Conservation (phyloP, 2,797 vertebrate genomes). For the Labroides dimidiatus region DNA sequence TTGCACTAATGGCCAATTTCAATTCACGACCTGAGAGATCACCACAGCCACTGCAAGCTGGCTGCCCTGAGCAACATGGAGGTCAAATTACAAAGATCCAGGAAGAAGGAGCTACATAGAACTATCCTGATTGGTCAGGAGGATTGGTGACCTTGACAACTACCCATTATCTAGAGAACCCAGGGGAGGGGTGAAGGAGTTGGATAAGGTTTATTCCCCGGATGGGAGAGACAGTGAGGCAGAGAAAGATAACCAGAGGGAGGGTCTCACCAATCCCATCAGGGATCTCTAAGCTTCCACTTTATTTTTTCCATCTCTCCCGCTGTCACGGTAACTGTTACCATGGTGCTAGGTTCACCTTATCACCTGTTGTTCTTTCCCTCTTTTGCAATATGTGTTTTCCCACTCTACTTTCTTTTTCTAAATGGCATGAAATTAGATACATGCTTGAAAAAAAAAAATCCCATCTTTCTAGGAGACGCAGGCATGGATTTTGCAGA, state of each 20-base stretch:
- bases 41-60: conserved; percentile 25
- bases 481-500: conserved; percentile 5
- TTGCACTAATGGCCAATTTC: conserved; percentile 45
- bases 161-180: conserved; percentile 48
- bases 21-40: conserved; percentile 29
- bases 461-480: background rate
- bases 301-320: conserved; percentile 3
- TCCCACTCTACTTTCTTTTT: background rate
- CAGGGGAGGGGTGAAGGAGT: background rate
- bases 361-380: conserved; percentile 26
- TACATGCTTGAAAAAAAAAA: background rate
- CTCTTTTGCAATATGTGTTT: background rate
- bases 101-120: conserved; percentile 26
- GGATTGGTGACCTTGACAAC: conserved; percentile 72
- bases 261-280: conserved; percentile 32
- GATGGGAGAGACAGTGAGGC: conserved; percentile 2
- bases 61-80: conserved; percentile 36
- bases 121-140: conserved; percentile 49
- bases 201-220: conserved; percentile 14
- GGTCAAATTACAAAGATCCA: conserved; percentile 56
- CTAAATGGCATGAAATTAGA: conserved; percentile 22
- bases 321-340: conserved; percentile 63
- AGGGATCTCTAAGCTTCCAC: conserved; percentile 48
- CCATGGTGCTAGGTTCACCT: conserved; percentile 40
- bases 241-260: conserved; percentile 22